A percentile compares a stretch with the other conserved stretches of the same genome.
Evolutionary conservation across 2,113 vertebrate genomes (phyloP).

Genomic region (Noctilio leporinus): DNA sequence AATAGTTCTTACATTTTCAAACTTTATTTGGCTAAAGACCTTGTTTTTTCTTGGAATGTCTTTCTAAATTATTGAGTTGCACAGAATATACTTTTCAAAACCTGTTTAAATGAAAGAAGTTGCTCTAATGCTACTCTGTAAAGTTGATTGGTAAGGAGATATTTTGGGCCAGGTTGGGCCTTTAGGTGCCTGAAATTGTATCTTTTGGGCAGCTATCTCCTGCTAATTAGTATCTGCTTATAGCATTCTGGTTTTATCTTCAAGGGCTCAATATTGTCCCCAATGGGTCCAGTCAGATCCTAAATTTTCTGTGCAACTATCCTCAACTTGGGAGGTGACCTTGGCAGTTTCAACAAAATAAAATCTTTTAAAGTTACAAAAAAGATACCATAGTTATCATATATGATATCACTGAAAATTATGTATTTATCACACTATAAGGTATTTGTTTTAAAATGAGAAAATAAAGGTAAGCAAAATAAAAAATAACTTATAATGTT

Average conservation of each 20-base stretch:
- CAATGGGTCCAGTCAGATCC: background rate
- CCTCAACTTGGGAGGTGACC: background rate
- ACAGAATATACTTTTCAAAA: background rate
- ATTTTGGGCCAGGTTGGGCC: background rate
- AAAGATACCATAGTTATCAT: background rate
- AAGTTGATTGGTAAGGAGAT: background rate
- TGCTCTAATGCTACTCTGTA: background rate
- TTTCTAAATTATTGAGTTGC: background rate
- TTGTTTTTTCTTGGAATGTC: background rate
- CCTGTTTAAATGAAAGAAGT: background rate
- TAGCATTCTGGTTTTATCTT: background rate
- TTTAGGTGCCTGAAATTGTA: background rate
- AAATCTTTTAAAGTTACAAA: background rate
- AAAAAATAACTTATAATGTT: background rate
- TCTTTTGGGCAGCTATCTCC: background rate
- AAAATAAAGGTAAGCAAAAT: conserved; percentile 10
- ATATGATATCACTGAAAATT: background rate
- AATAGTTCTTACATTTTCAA: background rate
- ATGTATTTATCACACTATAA: background rate
- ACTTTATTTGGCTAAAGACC: background rate
- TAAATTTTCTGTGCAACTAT: background rate
- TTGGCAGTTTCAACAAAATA: background rate
- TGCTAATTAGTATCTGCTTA: background rate
- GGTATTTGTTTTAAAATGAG: background rate
- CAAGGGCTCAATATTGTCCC: background rate